phyloP scores from a whole-genome alignment of 2,888 invertebrate species.

The Aporophyla nigra region DNA sequence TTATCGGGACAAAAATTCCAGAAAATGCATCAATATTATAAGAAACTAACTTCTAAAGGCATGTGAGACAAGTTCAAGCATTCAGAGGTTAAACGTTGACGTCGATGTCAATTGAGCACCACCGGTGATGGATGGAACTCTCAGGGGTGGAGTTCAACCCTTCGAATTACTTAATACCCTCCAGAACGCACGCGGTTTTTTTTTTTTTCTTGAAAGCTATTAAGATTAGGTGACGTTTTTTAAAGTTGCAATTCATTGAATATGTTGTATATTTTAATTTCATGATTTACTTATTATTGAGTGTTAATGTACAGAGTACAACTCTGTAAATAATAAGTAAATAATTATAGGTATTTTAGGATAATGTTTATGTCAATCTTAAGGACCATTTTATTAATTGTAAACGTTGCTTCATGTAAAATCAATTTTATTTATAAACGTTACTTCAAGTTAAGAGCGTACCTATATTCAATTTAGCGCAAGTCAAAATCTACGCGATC shows the following conservation, averaged over 20 bases:
- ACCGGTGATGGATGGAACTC: conserved; percentile 85
- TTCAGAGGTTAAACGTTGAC: conserved; percentile 86
- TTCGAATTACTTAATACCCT: conserved; percentile 81
- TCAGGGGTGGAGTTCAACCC: conserved; percentile 78
- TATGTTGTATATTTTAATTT: conserved; percentile 6
- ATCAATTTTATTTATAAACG: background rate
- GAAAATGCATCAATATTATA: conserved; percentile 36
- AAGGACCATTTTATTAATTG: too few species aligned
- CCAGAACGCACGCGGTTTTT: conserved; percentile 62
- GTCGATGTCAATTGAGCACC: conserved; percentile 87
- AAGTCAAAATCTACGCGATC: too few species aligned
- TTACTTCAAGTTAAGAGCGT: background rate
- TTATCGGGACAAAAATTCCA: background rate
- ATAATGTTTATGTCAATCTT: too few species aligned
- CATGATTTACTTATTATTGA: background rate
- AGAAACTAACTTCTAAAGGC: conserved; percentile 45
- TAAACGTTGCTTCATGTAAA: too few species aligned
- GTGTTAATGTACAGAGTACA: background rate
- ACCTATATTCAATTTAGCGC: too few species aligned
- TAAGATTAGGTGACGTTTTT: conserved; percentile 31
- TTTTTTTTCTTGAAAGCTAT: conserved; percentile 51
- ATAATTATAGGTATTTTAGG: too few species aligned
- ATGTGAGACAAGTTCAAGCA: conserved; percentile 77
- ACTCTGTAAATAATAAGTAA: background rate
- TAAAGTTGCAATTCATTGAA: conserved; percentile 14